Base-by-base conservation (phyloP, 1,140 invertebrate genomes). In the Rhizoglyphus robini region DNA sequence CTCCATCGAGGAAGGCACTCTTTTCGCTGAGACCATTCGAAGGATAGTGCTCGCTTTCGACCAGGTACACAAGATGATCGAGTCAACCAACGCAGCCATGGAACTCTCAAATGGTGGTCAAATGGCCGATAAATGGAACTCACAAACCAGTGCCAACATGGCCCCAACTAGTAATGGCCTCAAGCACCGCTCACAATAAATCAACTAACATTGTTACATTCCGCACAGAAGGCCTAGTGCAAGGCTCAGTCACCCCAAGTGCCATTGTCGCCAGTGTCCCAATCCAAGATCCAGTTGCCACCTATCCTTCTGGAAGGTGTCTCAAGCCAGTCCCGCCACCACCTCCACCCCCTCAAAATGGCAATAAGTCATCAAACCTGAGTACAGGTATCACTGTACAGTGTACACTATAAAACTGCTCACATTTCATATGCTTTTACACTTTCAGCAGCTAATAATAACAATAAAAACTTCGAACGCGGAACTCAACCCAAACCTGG, bases 1-100 rank as follows among this genome's bases (percentile, higher is more conserved):
- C 62, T 62, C n/a, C 54, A 67, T 61, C 51, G 29, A 67, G 31
- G 62, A 64, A 34, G 62, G 51, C n/a, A 13, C n/a, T 3, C 27
- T 60, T 3, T 60, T 60, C 27, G 58, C 15, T 23, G 58, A 60
- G 23, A 60, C 58, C 27, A 34, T 60, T 23, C 8, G 29, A n/a
- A 18, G 27, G 15, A 60, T 60, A 34, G 15, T 60, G 15, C 27
- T 11, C 15, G 13, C 58, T 11, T 32, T 29, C 2, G 58, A 60
- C 23, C 15, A 46, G 23, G 27, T 60, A 27, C 8, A 15, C 13
- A 34, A 27, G 27, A 3, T 60, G 27, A 60, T 29, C 1, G 23
- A 13, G 23, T n/a, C 18, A 51, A 23, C 4, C 2, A 51, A 51
- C 29, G 2, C 3, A 3, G 13, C n/a, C 2, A 46, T 46, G 41